Conservation (phyloP, 1,140 invertebrate genomes). For the Ctenoplectra terminalis region DNA sequence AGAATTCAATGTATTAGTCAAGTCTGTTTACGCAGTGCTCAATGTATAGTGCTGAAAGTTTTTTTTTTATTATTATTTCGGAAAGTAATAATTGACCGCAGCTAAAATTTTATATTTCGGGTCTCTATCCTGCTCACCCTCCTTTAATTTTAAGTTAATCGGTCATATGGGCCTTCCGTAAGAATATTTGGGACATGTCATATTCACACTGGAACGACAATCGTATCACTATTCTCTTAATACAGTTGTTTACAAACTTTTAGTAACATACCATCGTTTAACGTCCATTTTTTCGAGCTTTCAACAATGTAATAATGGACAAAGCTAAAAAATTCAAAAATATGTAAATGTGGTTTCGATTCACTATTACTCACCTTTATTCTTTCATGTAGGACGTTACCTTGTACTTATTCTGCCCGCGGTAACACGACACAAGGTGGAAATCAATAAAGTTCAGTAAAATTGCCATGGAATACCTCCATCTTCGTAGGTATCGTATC, state of each 20-base stretch:
- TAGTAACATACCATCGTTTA: background rate
- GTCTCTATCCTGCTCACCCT: no score
- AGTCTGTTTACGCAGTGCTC: no score
- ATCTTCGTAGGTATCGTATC: background rate
- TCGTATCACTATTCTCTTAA: background rate
- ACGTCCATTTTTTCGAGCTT: background rate
- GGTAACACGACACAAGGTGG: background rate
- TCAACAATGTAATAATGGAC: background rate
- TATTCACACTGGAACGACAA: no score
- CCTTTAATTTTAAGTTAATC: no score
- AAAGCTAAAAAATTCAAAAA: background rate
- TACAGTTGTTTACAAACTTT: background rate
- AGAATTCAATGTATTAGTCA: no score
- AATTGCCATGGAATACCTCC: background rate
- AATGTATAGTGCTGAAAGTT: no score
- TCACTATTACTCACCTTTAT: background rate
- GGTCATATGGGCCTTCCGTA: no score
- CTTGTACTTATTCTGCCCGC: background rate
- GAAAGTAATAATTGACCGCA: no score
- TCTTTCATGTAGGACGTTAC: background rate
- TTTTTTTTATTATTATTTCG: no score
- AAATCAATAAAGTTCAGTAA: slow-evolving; percentile 19
- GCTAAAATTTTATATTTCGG: no score
- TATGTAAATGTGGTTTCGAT: no score
- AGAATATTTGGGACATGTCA: no score